These are phyloP conservation scores for Cotesia vestalis DNA, from an alignment of 1,140 invertebrate genomes.

Conservation along the genomic window DNA sequence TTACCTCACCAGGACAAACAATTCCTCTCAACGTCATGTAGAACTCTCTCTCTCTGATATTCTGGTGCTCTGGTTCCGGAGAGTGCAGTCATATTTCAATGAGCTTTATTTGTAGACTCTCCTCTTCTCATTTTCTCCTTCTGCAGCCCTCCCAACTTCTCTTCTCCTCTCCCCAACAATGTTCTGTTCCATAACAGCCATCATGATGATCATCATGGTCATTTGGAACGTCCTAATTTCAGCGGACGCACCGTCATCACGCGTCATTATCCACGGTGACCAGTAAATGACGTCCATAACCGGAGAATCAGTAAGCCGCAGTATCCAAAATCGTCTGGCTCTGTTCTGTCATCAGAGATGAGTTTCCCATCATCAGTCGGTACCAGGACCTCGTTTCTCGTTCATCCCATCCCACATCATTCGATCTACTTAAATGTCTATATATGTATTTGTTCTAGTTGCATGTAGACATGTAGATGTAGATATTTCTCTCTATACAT, in stretches of 20 bases:
- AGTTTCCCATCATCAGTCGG: not conserved
- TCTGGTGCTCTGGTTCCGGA: conserved; percentile 21
- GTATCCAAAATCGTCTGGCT: not conserved
- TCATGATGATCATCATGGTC: not conserved
- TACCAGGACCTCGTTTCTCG: not conserved
- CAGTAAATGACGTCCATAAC: conserved; percentile 51
- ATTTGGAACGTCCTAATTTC: conserved; percentile 36
- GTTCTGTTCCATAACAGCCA: not conserved
- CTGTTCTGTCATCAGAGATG: not conserved
- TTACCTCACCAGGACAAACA: not conserved
- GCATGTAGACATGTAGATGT: no score
- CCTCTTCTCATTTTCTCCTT: not conserved
- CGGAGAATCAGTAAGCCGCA: conserved; percentile 57
- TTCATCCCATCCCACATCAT: conserved; percentile 36
- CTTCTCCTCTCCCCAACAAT: not conserved
- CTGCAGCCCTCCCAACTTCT: not conserved
- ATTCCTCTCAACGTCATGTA: conserved; percentile 1
- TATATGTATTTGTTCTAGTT: conserved; percentile 40
- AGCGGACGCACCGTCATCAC: conserved; percentile 53
- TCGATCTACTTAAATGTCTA: conserved; percentile 24
- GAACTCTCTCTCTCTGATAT: not conserved
- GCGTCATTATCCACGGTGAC: conserved; percentile 61
- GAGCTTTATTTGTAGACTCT: not conserved
- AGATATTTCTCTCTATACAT: conserved; percentile 7
- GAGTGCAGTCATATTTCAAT: conserved; percentile 31